phyloP scores from a whole-genome alignment of 2,797 vertebrate species.

The Rhabdophis nuchalis region DNA sequence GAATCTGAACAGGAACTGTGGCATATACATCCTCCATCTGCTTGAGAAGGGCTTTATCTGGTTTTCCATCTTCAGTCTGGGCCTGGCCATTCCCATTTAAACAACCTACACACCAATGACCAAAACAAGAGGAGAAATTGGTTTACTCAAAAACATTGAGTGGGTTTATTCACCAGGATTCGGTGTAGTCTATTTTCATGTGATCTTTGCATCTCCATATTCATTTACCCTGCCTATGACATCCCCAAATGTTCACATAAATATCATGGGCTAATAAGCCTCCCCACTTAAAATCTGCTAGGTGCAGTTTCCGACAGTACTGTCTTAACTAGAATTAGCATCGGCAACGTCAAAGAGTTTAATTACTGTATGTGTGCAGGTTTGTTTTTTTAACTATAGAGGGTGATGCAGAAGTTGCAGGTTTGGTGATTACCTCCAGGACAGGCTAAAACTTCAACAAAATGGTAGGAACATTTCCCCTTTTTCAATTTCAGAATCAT shows the following conservation, averaged over 20 bases:
- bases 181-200: not conserved
- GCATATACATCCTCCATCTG: constrained; percentile 89
- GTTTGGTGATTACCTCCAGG: constrained; percentile 81
- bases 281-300: not conserved
- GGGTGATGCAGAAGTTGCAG: not conserved
- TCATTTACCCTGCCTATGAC: not conserved
- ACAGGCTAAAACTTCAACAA: constrained; percentile 93
- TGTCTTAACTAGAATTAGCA: not conserved
- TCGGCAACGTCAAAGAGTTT: not conserved
- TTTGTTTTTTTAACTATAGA: not conserved
- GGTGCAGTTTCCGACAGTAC: not conserved
- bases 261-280: not conserved
- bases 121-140: not conserved
- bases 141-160: not conserved
- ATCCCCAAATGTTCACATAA: not conserved
- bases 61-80: constrained; percentile 73
- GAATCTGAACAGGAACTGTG: constrained; percentile 79
- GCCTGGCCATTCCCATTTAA: constrained; percentile 90
- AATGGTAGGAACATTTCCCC: constrained; percentile 86
- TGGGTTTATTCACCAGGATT: not conserved
- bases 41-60: constrained; percentile 79
- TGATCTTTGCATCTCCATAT: not conserved
- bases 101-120: constrained; percentile 74
- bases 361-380: not conserved
- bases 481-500: constrained; percentile 88